Evolutionary conservation across 2,113 vertebrate genomes (phyloP).

Genomic region (Natator depressus): DNA sequence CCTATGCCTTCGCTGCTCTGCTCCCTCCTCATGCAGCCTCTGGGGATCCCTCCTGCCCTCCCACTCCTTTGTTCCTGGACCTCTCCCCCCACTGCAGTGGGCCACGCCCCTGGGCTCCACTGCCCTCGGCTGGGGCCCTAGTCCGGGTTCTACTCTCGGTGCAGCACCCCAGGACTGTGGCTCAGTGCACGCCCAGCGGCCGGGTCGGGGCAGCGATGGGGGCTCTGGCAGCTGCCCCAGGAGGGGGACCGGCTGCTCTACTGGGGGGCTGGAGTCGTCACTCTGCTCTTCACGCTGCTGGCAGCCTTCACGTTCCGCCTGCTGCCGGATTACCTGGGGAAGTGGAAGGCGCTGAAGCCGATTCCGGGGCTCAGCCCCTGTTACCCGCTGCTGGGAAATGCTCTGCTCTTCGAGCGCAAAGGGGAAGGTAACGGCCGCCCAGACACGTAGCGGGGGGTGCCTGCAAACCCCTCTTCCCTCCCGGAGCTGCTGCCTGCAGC

Average conservation of each 20-base stretch:
- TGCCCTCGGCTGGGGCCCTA: no score
- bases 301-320: conserved; percentile 65
- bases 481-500: no score
- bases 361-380: conserved; percentile 78
- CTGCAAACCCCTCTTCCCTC: no score
- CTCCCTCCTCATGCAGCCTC: not conserved
- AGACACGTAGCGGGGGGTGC: not conserved
- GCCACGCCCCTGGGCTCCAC: not conserved
- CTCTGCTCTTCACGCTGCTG: conserved; percentile 61
- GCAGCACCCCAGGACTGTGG: no score
- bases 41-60: not conserved
- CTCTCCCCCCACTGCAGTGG: no score
- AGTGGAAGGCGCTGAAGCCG: conserved; percentile 76
- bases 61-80: not conserved
- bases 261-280: not conserved
- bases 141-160: no score
- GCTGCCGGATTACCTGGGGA: conserved; percentile 69
- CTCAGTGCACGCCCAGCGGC: not conserved
- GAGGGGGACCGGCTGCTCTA: conserved; percentile 3
- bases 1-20: not conserved
- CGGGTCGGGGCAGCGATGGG: fast-evolving
- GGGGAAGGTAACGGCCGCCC: conserved; percentile 80
- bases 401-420: conserved; percentile 70
- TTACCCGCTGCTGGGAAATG: conserved; percentile 86
- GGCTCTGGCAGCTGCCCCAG: not conserved